These are phyloP conservation scores for Bombus polaris DNA, from an alignment of 1,140 invertebrate genomes.

Conservation along the genomic window DNA sequence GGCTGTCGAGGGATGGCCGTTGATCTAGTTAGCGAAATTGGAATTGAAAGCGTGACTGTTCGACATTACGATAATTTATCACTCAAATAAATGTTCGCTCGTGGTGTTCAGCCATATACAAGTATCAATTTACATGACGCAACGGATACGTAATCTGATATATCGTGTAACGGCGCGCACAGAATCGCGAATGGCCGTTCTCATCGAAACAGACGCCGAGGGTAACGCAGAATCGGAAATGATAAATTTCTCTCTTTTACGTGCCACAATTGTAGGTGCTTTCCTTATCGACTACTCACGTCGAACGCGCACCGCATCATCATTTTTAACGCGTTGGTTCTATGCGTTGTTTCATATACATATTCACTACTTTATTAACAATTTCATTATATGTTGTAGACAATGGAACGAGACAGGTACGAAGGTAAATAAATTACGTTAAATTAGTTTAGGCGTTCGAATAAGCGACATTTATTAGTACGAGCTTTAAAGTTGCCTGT, in stretches of 20 bases:
- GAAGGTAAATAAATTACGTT: background rate
- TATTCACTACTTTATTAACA: background rate
- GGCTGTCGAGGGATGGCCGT: constrained; percentile 6
- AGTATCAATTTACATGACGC: constrained; percentile 69
- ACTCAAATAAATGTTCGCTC: constrained; percentile 62
- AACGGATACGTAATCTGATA: constrained; percentile 68
- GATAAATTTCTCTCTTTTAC: constrained; percentile 32
- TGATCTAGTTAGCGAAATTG: constrained; percentile 60
- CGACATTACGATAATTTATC: constrained; percentile 67
- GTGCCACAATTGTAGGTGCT: background rate
- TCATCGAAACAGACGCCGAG: constrained; percentile 44
- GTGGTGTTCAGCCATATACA: constrained; percentile 58
- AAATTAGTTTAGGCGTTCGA: background rate
- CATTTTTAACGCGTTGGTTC: background rate
- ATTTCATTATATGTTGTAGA: background rate
- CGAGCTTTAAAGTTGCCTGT: background rate
- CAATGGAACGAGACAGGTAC: background rate
- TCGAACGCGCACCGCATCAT: background rate
- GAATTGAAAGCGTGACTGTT: constrained; percentile 64
- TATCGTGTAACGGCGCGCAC: constrained; percentile 58
- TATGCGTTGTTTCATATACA: background rate
- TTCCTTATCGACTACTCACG: constrained; percentile 17
- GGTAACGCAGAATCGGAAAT: constrained; percentile 36
- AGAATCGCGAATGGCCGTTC: constrained; percentile 51
- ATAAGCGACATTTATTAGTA: constrained; percentile 4